A percentile compares a stretch with the other conserved stretches of the same genome.
These are phyloP conservation scores for Noctua pronuba DNA, from an alignment of 2,888 invertebrate species.

Conservation along the genomic window DNA sequence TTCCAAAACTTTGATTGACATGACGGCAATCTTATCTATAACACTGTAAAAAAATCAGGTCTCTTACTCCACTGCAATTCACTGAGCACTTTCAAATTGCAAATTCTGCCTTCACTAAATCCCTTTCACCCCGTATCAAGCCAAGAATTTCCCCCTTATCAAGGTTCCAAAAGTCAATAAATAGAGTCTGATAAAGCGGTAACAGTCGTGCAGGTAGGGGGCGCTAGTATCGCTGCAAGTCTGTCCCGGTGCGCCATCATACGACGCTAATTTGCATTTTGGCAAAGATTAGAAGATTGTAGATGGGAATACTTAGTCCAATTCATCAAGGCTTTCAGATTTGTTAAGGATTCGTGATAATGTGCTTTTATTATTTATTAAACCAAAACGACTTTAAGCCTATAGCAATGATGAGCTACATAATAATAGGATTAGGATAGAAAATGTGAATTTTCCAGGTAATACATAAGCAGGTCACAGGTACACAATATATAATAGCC, in stretches of 20 bases:
- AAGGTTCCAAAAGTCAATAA: conserved; percentile 21
- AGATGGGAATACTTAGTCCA: conserved; percentile 19
- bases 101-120: background rate
- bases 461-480: too few species aligned
- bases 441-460: background rate
- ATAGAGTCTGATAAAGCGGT: conserved; percentile 29
- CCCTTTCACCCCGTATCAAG: background rate
- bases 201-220: conserved; percentile 44
- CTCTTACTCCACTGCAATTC: background rate
- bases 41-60: background rate
- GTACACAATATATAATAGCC: too few species aligned
- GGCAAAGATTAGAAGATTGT: conserved; percentile 66
- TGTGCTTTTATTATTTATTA: background rate
- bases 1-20: background rate
- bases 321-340: background rate
- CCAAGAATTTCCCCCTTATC: background rate
- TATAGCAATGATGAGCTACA: background rate
- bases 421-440: background rate
- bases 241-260: conserved; percentile 49
- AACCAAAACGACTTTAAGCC: background rate
- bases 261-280: conserved; percentile 74
- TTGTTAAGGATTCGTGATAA: background rate
- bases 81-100: background rate
- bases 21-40: background rate
- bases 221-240: conserved; percentile 47